These are phyloP conservation scores for Halisarca cf. caerulea DNA, from an alignment of 37 sponge, comb jelly and placozoan species.

Conservation along the genomic window DNA sequence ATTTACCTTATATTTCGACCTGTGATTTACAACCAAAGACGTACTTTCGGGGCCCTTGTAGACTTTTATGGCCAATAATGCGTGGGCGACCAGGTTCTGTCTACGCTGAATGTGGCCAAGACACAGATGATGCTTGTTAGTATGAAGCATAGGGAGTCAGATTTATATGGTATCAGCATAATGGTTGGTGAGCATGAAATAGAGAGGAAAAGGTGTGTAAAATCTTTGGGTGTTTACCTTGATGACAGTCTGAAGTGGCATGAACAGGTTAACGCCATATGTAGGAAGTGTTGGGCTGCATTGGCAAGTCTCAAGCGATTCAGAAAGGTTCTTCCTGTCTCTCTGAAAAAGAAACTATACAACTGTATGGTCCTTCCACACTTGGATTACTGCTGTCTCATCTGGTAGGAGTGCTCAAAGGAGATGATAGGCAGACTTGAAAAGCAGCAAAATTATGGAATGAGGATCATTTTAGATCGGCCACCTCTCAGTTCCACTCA, in stretches of 20 bases:
- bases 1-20: too few relatives aligned
- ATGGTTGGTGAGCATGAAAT: background rate
- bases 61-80: too few relatives aligned
- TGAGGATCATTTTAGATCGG: background rate
- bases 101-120: background rate
- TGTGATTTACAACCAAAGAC: too few relatives aligned
- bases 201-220: background rate
- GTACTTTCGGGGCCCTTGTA: too few relatives aligned
- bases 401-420: background rate
- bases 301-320: background rate
- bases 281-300: background rate
- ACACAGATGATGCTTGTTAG: background rate
- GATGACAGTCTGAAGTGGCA: background rate
- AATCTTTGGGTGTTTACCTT: background rate
- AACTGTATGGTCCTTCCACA: background rate
- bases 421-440: background rate
- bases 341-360: background rate
- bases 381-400: background rate
- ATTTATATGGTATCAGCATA: background rate
- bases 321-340: background rate
- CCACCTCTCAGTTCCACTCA: background rate
- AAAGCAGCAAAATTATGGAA: background rate
- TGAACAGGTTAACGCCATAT: background rate
- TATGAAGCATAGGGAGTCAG: background rate
- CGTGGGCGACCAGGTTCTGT: too few relatives aligned